A percentile compares a stretch with the other conserved stretches of the same genome.
phyloP scores from a whole-genome alignment of 2,113 vertebrate genomes.

The Sinocyclocheilus anshuiensis region DNA sequence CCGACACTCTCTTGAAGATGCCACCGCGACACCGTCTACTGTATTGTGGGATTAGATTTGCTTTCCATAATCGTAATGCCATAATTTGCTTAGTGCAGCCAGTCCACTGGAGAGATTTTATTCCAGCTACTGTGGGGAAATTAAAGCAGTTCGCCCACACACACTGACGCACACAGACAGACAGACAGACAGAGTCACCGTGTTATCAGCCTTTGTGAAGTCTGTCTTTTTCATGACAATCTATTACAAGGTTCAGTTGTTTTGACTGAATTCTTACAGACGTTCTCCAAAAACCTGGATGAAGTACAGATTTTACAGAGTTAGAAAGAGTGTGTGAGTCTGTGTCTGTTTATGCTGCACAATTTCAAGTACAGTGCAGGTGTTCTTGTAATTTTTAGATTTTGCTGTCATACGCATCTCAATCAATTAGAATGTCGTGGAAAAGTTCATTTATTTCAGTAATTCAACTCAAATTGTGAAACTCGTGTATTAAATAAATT shows the following conservation, averaged over 20 bases:
- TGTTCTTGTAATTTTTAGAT: not conserved
- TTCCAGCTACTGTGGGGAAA: conserved; percentile 69
- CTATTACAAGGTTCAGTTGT: conserved; percentile 11
- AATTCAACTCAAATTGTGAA: too few relatives aligned
- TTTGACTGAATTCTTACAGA: not conserved
- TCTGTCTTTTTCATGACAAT: not conserved
- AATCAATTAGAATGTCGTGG: too few relatives aligned
- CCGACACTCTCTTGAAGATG: not conserved
- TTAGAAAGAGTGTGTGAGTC: not conserved
- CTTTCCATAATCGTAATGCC: conserved; percentile 67
- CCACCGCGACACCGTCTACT: conserved; percentile 38
- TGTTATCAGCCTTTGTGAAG: not conserved
- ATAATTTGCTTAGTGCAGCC: conserved; percentile 66
- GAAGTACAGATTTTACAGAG: not conserved
- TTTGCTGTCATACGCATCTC: too few relatives aligned
- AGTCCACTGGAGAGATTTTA: conserved; percentile 65
- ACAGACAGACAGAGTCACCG: not conserved
- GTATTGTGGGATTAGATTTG: conserved; percentile 66
- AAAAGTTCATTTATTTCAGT: too few relatives aligned
- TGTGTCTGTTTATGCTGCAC: not conserved
- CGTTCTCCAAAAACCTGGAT: not conserved
- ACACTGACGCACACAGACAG: conserved; percentile 22
- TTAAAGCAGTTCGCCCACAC: conserved; percentile 62
- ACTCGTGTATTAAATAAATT: too few relatives aligned
- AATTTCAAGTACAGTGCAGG: not conserved